Percentiles rank a stretch among this genome's conserved stretches.
Conservation (phyloP, 2,888 invertebrate species). For the Hyposoter dolosus region DNA sequence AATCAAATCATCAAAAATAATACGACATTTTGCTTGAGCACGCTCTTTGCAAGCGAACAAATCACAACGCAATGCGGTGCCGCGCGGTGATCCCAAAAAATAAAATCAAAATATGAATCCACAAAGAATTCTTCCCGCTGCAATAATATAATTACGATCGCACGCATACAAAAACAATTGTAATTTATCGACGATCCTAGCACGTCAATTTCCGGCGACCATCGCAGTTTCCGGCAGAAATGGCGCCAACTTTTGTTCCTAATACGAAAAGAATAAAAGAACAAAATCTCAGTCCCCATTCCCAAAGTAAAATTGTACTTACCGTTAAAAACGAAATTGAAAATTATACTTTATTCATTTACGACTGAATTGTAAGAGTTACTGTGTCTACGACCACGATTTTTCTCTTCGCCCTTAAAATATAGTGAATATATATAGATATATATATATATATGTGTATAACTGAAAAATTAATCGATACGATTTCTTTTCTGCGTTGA, state of each 20-base stretch:
- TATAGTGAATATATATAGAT: slow-evolving; percentile 10
- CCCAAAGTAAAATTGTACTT: slow-evolving; percentile 16
- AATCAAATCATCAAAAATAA: slow-evolving; percentile 23
- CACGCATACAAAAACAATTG: not conserved
- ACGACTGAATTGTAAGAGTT: slow-evolving; percentile 14
- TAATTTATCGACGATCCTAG: not conserved
- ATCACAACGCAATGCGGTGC: not conserved
- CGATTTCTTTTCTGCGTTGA: slow-evolving; percentile 58
- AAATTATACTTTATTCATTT: slow-evolving; percentile 1
- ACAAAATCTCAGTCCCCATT: not conserved
- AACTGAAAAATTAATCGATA: slow-evolving; percentile 52
- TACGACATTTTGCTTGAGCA: too few species aligned
- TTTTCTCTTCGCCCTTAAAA: not conserved
- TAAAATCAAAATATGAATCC: not conserved
- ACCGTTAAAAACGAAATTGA: not conserved
- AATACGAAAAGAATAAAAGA: not conserved
- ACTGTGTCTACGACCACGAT: not conserved
- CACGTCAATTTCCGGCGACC: not conserved
- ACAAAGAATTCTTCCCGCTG: not conserved
- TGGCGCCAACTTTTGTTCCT: slow-evolving; percentile 7
- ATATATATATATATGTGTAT: slow-evolving; percentile 49
- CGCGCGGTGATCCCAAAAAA: not conserved
- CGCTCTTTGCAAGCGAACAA: not conserved
- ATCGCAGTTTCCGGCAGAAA: not conserved
- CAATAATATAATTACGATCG: not conserved